phyloP scores from a whole-genome alignment of 2,888 invertebrate species.

The Limnephilus marmoratus region DNA sequence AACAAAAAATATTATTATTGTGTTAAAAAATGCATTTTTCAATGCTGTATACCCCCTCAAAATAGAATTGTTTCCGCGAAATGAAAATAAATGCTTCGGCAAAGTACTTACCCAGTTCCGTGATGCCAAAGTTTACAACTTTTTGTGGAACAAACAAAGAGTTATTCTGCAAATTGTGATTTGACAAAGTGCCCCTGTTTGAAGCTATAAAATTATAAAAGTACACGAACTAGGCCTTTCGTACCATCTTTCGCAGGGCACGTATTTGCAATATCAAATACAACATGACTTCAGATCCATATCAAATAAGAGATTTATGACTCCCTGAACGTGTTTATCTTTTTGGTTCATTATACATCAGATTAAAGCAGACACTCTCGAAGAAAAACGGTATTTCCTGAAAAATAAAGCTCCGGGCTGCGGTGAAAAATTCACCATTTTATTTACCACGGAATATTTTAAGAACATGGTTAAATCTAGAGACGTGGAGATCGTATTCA shows the following conservation, averaged over 20 bases:
- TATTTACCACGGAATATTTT: conserved; percentile 2
- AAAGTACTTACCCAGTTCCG: too few species aligned
- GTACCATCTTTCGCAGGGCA: neutral
- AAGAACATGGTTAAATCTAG: neutral
- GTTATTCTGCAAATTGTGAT: neutral
- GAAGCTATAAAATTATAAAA: neutral
- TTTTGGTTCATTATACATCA: conserved; percentile 2
- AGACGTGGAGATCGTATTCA: neutral
- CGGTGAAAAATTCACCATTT: neutral
- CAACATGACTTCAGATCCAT: conserved; percentile 2
- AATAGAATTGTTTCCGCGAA: too few species aligned
- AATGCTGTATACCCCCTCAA: too few species aligned
- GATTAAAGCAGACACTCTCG: neutral
- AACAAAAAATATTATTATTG: too few species aligned
- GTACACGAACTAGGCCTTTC: neutral
- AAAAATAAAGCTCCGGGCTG: neutral
- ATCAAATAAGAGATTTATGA: neutral
- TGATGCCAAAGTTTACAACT: neutral
- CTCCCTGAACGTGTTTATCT: neutral
- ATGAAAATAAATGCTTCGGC: too few species aligned
- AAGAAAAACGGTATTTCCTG: neutral
- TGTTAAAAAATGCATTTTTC: too few species aligned
- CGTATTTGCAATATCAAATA: conserved; percentile 2
- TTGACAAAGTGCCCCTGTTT: neutral
- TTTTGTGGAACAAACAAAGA: neutral